Percentiles rank a stretch among this genome's conserved stretches.
Evolutionary conservation across 2,888 invertebrate species (phyloP).

Genomic region (Oligia strigilis): DNA sequence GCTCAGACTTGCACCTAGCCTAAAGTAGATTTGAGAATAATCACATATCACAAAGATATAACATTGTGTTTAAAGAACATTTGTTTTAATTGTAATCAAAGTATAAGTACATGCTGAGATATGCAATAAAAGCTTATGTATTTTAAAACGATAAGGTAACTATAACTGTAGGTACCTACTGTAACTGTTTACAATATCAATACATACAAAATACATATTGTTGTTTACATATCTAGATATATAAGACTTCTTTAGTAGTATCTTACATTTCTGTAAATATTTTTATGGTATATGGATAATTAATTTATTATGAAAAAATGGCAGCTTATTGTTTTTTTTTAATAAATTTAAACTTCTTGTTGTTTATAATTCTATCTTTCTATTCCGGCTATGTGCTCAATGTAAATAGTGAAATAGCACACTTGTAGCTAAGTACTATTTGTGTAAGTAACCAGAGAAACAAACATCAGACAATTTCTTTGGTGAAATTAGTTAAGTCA

Average conservation of each 20-base stretch:
- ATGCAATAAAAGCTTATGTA: slow-evolving; percentile 9
- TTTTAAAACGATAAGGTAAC: not conserved
- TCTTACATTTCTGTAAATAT: slow-evolving; percentile 32
- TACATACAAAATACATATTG: slow-evolving; percentile 14
- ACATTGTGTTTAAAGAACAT: not conserved
- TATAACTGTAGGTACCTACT: not conserved
- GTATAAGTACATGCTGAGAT: slow-evolving; percentile 25
- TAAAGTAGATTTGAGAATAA: slow-evolving; percentile 55
- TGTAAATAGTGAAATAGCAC: not conserved
- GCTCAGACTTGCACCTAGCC: not conserved
- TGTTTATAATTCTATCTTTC: slow-evolving; percentile 29
- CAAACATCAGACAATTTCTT: not conserved
- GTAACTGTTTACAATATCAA: slow-evolving; percentile 25
- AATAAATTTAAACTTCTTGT: slow-evolving; percentile 50
- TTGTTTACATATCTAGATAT: slow-evolving; percentile 7
- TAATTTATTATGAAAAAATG: slow-evolving; percentile 18
- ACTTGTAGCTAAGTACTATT: not conserved
- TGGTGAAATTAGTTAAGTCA: not conserved
- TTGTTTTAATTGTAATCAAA: slow-evolving; percentile 12
- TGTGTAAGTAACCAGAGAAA: not conserved
- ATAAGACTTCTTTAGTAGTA: not conserved
- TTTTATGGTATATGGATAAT: not conserved
- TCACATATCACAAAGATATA: slow-evolving; percentile 60
- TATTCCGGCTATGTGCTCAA: not conserved
- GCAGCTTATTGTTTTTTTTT: slow-evolving; percentile 20